These are phyloP conservation scores for Zeus faber DNA, from an alignment of 2,113 vertebrate genomes.

Conservation along the genomic window DNA sequence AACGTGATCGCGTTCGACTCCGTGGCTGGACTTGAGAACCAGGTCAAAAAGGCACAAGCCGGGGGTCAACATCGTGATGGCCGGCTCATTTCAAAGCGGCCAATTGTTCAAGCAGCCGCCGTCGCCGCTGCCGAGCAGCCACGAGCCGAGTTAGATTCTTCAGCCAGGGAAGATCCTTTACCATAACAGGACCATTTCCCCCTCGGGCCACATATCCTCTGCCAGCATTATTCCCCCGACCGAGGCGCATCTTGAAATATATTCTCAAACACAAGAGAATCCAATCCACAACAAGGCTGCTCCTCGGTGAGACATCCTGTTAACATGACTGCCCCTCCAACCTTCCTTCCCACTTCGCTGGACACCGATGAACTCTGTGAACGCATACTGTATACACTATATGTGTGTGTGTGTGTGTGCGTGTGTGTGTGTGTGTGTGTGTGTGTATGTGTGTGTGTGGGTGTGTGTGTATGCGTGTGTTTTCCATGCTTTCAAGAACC, in stretches of 20 bases:
- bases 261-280: conserved; percentile 52
- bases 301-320: conserved; percentile 66
- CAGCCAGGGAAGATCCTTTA: conserved; percentile 30
- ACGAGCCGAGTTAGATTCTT: conserved; percentile 29
- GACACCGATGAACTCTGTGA: conserved; percentile 34
- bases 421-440: background rate
- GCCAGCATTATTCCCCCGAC: conserved; percentile 26
- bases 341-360: conserved; percentile 49
- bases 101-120: too few species aligned
- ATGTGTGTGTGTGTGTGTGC: background rate
- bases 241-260: conserved; percentile 57
- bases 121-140: too few species aligned
- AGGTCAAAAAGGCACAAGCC: too few species aligned
- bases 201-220: conserved; percentile 30
- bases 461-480: background rate
- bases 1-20: too few species aligned
- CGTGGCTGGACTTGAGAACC: too few species aligned
- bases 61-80: too few species aligned
- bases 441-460: too few species aligned
- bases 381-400: background rate
- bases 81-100: too few species aligned
- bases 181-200: conserved; percentile 19
- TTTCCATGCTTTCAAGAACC: background rate
- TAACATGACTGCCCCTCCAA: conserved; percentile 45
- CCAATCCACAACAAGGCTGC: conserved; percentile 37